phyloP scores from a whole-genome alignment of 92 coral and sea anemone species.

The Metridium senile region DNA sequence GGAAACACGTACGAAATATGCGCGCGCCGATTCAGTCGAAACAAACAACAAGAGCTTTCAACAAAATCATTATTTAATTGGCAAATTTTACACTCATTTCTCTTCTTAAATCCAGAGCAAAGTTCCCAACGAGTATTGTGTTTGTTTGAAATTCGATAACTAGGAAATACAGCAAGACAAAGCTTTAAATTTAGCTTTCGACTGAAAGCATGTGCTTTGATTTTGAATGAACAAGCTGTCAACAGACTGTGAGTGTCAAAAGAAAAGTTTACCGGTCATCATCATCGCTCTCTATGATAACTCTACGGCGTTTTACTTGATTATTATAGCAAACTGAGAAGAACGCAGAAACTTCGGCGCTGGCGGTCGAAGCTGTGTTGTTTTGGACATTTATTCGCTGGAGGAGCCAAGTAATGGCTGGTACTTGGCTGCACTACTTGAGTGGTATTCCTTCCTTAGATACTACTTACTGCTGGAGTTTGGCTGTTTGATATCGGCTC shows the following conservation, averaged over 20 bases:
- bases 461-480: conserved; percentile 1
- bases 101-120: too few species aligned
- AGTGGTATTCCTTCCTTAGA: too few species aligned
- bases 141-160: too few species aligned
- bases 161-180: not conserved
- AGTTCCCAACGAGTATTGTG: too few species aligned
- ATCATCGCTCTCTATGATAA: not conserved
- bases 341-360: not conserved
- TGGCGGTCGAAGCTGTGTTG: too few species aligned
- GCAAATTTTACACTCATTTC: not conserved
- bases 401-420: not conserved
- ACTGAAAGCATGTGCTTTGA: too few species aligned
- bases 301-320: not conserved
- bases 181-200: not conserved
- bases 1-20: not conserved
- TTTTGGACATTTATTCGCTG: not conserved
- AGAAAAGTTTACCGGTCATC: not conserved
- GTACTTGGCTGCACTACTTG: not conserved
- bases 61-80: not conserved
- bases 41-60: not conserved
- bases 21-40: not conserved
- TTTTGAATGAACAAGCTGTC: too few species aligned
- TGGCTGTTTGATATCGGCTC: not conserved
- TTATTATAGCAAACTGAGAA: not conserved
- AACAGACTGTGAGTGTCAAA: not conserved